These are phyloP conservation scores for Ricordea florida DNA, from an alignment of 92 coral and sea anemone genomes.

Conservation along the genomic window DNA sequence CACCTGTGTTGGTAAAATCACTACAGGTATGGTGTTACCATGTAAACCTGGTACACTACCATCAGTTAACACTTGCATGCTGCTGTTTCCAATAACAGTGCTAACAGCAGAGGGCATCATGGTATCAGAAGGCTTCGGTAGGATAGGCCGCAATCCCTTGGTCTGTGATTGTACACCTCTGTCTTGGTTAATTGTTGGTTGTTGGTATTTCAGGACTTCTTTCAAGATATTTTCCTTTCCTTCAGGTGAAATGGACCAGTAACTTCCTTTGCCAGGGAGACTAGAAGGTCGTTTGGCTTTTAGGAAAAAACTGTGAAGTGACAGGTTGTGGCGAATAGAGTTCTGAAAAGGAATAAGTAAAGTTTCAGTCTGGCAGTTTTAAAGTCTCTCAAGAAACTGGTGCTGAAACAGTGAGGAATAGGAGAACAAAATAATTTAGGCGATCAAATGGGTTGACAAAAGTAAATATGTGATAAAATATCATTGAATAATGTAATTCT, in stretches of 20 bases:
- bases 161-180: slow-evolving; percentile 18
- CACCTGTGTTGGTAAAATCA: slow-evolving; percentile 65
- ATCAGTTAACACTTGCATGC: too few species aligned
- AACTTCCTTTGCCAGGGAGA: slow-evolving; percentile 96
- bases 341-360: slow-evolving; percentile 65
- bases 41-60: slow-evolving; percentile 37
- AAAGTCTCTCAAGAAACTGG: background rate
- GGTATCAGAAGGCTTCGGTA: slow-evolving; percentile 86
- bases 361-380: too few species aligned
- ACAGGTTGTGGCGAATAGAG: slow-evolving; percentile 96
- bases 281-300: slow-evolving; percentile 86
- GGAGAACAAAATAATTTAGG: background rate
- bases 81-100: slow-evolving; percentile 18
- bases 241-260: slow-evolving; percentile 96
- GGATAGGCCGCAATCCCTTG: slow-evolving; percentile 80
- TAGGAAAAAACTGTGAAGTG: slow-evolving; percentile 93
- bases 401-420: too few species aligned
- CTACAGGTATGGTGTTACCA: too few species aligned
- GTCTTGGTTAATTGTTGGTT: slow-evolving; percentile 61
- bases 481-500: background rate
- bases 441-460: background rate
- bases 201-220: slow-evolving; percentile 87
- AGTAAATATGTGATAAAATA: background rate
- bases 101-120: too few species aligned
- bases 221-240: slow-evolving; percentile 93